Evolutionary conservation across 2,797 vertebrate species (phyloP), one percentile per base, ranked within the genome.

Genomic region (Sylvia borin): DNA sequence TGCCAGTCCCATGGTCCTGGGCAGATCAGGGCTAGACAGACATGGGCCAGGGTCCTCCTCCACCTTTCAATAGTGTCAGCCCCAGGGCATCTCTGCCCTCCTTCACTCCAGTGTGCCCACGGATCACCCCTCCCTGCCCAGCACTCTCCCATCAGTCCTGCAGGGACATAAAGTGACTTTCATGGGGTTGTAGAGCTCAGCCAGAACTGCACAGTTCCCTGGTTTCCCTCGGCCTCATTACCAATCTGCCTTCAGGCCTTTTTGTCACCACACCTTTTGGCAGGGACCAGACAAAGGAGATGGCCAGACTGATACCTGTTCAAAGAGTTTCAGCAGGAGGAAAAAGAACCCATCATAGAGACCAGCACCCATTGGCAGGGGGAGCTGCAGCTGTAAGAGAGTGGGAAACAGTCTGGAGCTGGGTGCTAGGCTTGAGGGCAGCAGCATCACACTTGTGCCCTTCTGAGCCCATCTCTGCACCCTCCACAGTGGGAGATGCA

Each of bases 341-440:
- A 97, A 98, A 67, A 99, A 96, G 38, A 99, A 92, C 32, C 99
- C 98, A 3, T 99, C 99, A 7, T 98, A 99, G 86, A 98, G 96
- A 60, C 99, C 99, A 97, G 98, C 98, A 93, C 98, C 98, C 58
- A 97, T 58, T 10, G 98, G 98, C 6, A 96, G 97, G 24, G 98
- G 95, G 53, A 98, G 31, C 16, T 93, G 96, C 34, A 96, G 76
- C 99, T 99, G 95, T 53, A 55, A 87, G 75, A 94, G 73, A 47
- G 55, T 21, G 7, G 7, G 66, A 75, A 17, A 74, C 32, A 50
- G n/a, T 43, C 60, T 73, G 36, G 38, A 84, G 53, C 29, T 64
- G 17, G 4, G 10, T 70, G 48, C 48, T 61, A 34, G 24, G 13
- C 55, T 65, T 38, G n/a, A 84, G 36, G 11, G 36, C 15, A 89